Evolutionary conservation across 2,113 vertebrate species (phyloP).

Genomic region (Cromileptes altivelis): DNA sequence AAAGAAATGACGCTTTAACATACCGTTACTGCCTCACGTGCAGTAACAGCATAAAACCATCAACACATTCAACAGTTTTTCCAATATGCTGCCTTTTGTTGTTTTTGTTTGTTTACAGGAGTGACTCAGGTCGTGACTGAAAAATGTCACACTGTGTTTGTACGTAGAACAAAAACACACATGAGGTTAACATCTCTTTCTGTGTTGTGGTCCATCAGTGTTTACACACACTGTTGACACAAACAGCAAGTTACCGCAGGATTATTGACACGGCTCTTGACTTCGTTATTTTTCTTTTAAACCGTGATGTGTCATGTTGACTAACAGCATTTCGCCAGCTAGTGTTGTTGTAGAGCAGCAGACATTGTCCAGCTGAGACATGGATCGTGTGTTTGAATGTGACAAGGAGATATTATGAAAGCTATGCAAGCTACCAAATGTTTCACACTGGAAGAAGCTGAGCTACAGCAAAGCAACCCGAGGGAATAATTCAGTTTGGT

Average conservation of each 20-base stretch:
- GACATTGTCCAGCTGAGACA: background rate
- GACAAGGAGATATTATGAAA: no score
- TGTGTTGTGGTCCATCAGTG: background rate
- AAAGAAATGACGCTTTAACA: background rate
- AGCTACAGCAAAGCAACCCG: no score
- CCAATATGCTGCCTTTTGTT: background rate
- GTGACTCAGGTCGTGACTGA: background rate
- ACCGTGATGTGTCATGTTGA: no score
- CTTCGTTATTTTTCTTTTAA: background rate
- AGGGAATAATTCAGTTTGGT: no score
- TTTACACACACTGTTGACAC: background rate
- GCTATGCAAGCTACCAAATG: no score
- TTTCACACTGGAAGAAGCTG: no score
- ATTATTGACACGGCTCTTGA: background rate
- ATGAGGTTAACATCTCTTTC: background rate
- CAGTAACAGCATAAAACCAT: background rate
- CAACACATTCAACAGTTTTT: background rate
- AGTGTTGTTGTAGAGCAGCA: background rate
- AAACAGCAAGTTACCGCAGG: background rate
- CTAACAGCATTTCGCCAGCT: no score
- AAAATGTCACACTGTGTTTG: background rate
- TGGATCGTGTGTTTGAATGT: background rate
- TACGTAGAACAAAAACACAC: background rate
- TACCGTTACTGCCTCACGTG: background rate
- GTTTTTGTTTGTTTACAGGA: background rate